Evolutionary conservation across 2,888 invertebrate species (phyloP).

Genomic region (Camponotus fellah): DNA sequence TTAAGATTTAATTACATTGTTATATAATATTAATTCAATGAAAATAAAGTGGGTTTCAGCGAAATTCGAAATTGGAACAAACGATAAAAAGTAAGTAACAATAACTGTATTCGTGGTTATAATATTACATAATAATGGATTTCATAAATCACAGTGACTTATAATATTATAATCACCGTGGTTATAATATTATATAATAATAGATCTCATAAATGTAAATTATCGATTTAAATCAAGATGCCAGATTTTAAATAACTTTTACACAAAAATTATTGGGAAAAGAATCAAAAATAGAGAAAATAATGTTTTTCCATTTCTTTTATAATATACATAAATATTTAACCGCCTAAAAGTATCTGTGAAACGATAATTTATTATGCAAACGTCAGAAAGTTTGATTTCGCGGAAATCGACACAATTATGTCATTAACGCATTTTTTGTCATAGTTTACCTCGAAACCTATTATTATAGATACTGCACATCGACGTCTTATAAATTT

Average conservation of each 20-base stretch:
- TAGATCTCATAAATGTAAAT: background rate
- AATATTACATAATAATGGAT: background rate
- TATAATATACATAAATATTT: background rate
- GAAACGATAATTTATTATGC: background rate
- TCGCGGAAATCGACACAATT: conserved; percentile 11
- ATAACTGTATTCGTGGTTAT: background rate
- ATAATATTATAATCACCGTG: background rate
- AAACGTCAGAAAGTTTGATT: background rate
- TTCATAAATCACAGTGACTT: background rate
- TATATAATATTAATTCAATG: background rate
- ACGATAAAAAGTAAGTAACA: background rate
- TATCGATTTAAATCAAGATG: background rate
- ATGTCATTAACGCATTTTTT: conserved; percentile 32
- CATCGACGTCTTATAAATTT: background rate
- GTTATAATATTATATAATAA: background rate
- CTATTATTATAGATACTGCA: conserved; percentile 11
- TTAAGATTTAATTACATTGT: background rate
- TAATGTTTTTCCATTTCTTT: background rate
- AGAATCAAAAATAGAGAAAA: background rate
- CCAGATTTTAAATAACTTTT: background rate
- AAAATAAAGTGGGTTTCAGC: background rate
- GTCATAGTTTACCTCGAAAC: background rate
- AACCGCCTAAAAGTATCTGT: background rate
- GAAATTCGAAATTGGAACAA: background rate
- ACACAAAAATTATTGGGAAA: background rate